A percentile compares a stretch with the other conserved stretches of the same genome.
Evolutionary conservation across 2,888 invertebrate genomes (phyloP).

Genomic region (Strigamia transsilvanica): DNA sequence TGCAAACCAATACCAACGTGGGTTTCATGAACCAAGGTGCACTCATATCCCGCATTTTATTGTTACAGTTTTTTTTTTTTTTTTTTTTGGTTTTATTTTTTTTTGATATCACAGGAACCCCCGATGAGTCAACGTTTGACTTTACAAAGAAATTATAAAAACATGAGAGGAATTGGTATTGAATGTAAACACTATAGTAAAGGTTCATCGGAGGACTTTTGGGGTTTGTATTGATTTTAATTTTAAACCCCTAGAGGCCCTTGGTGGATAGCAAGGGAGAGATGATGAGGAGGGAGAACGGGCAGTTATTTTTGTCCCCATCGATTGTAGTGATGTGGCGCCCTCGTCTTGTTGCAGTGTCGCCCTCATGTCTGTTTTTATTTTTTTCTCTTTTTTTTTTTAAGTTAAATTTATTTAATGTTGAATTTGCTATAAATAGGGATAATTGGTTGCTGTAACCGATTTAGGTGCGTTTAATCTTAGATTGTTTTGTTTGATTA

Average conservation of each 20-base stretch:
- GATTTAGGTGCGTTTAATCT: too few species aligned
- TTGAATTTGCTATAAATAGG: too few species aligned
- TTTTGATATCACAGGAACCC: neutral
- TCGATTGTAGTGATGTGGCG: slow-evolving; percentile 47
- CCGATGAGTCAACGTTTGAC: neutral
- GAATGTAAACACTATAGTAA: neutral
- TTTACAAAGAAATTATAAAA: neutral
- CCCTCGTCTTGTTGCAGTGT: slow-evolving; percentile 35
- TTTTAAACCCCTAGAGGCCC: slow-evolving; percentile 41
- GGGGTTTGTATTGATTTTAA: slow-evolving; percentile 43
- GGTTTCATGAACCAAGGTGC: too few species aligned
- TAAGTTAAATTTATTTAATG: neutral
- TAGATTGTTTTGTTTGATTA: too few species aligned
- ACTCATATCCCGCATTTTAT: too few species aligned
- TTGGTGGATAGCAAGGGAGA: slow-evolving; percentile 37
- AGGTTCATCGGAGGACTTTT: slow-evolving; percentile 26
- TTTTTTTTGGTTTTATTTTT: too few species aligned
- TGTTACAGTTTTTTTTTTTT: too few species aligned
- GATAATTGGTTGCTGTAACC: neutral
- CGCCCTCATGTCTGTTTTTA: neutral
- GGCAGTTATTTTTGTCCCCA: slow-evolving; percentile 41
- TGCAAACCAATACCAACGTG: too few species aligned
- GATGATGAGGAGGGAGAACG: slow-evolving; percentile 4
- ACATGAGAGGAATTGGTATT: neutral
- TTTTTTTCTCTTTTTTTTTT: neutral